Base-by-base conservation (phyloP, 64 coral and sea anemone species). In the Pachyseris speciosa region DNA sequence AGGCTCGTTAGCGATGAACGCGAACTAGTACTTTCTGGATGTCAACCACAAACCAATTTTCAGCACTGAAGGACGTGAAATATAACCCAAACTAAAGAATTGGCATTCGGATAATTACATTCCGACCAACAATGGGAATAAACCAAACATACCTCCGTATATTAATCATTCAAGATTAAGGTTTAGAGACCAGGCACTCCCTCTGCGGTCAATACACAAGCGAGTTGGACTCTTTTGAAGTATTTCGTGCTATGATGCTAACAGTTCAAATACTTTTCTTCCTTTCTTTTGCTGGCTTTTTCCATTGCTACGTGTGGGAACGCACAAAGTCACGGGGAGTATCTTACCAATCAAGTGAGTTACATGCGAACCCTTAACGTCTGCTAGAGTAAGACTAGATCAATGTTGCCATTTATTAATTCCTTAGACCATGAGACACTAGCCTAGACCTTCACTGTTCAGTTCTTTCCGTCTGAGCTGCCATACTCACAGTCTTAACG, bases 301-400 rank as follows among this genome's bases (percentile, higher is more conserved):
- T 33, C 9, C 9, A 81, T 22, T 38, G 77, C 34, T 81, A 61
- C 33, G 77, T 81, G 51, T 81, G 77, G 77, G 77, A 81, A 8
- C n/a, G 34, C 8, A 81, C 77, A 19, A 81, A 81, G 34, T 61
- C 34, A 58, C 60, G 33, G 9, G 53, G 52, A 24, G 24, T 61
- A 4, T 40, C 52, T 5, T 36, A 38, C 22, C 53, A 61, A 17
- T 61, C 77, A 61, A 59, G 77, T 81, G 20, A 81, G 77, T 81
- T 39, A 1, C n/a, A n/a, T n/a, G n/a, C n/a, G n/a, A n/a, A n/a
- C n/a, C n/a, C n/a, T n/a, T n/a, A n/a, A n/a, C n/a, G n/a, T n/a
- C n/a, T n/a, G n/a, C n/a, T n/a, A n/a, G n/a, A n/a, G n/a, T n/a
- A n/a, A n/a, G n/a, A n/a, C n/a, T n/a, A n/a, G n/a, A n/a, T n/a